Percentiles rank a stretch among this genome's conserved stretches.
These are phyloP conservation scores for Xenotilapia longispinis DNA, from an alignment of 2,113 vertebrate genomes.

Conservation along the genomic window DNA sequence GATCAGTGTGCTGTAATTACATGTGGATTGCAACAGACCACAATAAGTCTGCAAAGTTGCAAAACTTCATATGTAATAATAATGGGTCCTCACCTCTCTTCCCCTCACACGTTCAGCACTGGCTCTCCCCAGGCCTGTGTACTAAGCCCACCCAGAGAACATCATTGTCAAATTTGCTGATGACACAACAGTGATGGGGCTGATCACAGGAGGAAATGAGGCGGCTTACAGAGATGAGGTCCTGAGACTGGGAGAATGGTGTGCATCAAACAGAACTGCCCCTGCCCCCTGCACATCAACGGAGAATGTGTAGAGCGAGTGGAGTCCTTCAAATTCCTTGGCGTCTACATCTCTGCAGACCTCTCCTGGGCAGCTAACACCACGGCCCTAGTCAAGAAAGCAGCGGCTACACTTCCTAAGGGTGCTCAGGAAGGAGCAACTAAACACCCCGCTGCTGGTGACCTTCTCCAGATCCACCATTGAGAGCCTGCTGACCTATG, in stretches of 20 bases:
- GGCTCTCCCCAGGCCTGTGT: neutral
- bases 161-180: neutral
- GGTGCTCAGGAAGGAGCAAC: too few relatives aligned
- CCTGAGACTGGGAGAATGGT: fast-evolving
- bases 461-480: too few relatives aligned
- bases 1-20: neutral
- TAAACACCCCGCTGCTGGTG: too few relatives aligned
- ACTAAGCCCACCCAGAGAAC: neutral
- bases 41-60: neutral
- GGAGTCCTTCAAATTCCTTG: too few relatives aligned
- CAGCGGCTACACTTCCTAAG: too few relatives aligned
- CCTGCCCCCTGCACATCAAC: neutral
- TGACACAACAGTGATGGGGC: neutral
- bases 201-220: neutral
- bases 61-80: neutral
- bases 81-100: neutral
- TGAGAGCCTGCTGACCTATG: too few relatives aligned
- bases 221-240: neutral
- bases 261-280: neutral
- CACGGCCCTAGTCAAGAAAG: too few relatives aligned
- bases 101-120: neutral
- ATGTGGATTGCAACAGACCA: neutral
- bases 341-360: too few relatives aligned
- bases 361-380: too few relatives aligned
- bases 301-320: too few relatives aligned